Percentiles rank a stretch among this genome's conserved stretches.
These are phyloP conservation scores for Centropus bengalensis DNA, from an alignment of 2,113 vertebrate species.

Conservation along the genomic window DNA sequence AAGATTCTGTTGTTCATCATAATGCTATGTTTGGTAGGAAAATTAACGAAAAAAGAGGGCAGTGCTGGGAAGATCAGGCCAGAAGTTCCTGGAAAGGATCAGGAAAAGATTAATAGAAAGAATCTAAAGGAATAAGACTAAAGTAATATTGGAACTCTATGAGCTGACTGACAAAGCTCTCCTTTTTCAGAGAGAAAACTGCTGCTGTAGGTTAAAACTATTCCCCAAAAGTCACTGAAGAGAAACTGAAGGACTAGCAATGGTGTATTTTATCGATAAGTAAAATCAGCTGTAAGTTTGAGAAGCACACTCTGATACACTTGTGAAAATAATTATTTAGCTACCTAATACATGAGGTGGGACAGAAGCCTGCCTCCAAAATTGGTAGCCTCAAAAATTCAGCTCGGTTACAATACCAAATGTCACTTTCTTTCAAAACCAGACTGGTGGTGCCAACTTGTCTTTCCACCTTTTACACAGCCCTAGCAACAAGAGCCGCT, in stretches of 20 bases:
- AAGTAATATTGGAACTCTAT: not conserved
- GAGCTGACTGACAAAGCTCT: not conserved
- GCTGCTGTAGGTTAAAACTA: not conserved
- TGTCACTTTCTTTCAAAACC: not conserved
- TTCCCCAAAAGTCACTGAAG: not conserved
- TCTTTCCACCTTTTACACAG: not conserved
- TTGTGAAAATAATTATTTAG: not conserved
- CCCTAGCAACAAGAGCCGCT: not conserved
- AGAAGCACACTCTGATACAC: rapidly evolving
- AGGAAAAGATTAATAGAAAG: not conserved
- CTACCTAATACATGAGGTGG: not conserved
- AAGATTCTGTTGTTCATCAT: not conserved
- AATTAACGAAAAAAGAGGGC: not conserved
- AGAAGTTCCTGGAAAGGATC: not conserved
- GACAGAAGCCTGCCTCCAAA: not conserved
- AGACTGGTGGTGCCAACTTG: not conserved
- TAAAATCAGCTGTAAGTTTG: not conserved
- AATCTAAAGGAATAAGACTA: not conserved
- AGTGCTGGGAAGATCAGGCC: not conserved
- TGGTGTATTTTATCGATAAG: not conserved
- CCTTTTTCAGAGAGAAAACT: not conserved
- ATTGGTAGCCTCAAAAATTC: not conserved
- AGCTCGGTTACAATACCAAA: not conserved
- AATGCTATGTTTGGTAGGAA: not conserved
- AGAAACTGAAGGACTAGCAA: not conserved